phyloP scores from a whole-genome alignment of 2,888 invertebrate species.

The Sphecodes monilicornis region DNA sequence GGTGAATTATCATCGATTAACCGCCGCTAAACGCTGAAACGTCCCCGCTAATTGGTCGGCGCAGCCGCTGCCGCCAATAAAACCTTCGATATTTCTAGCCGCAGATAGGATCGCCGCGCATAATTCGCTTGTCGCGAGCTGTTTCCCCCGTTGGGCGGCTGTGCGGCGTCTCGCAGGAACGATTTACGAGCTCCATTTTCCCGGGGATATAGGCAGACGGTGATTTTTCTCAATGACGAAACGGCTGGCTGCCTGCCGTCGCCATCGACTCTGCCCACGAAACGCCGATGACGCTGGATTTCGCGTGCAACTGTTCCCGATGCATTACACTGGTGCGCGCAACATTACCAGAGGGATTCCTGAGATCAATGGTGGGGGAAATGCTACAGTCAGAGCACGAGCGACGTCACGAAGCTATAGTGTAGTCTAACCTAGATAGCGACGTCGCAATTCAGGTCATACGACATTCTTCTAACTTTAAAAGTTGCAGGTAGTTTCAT shows the following conservation, averaged over 20 bases:
- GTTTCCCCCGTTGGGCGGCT: not conserved
- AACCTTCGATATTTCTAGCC: slow-evolving; percentile 26
- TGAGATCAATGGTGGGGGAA: not conserved
- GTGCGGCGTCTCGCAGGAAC: slow-evolving; percentile 20
- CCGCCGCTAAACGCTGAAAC: slow-evolving; percentile 12
- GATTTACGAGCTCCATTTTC: slow-evolving; percentile 41
- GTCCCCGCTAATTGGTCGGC: slow-evolving; percentile 27
- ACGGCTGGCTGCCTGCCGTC: slow-evolving; percentile 3
- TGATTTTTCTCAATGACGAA: slow-evolving; percentile 24
- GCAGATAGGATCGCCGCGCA: slow-evolving; percentile 22
- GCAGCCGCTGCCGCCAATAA: slow-evolving; percentile 25
- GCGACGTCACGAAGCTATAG: not conserved
- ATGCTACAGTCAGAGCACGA: not conserved
- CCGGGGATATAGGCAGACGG: slow-evolving; percentile 16
- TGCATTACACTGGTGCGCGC: too few species aligned
- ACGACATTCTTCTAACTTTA: too few species aligned
- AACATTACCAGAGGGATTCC: not conserved
- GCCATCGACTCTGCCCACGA: not conserved
- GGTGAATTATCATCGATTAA: slow-evolving; percentile 33
- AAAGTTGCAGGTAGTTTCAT: too few species aligned
- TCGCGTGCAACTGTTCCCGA: not conserved
- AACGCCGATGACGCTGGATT: not conserved
- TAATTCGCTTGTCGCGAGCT: slow-evolving; percentile 18
- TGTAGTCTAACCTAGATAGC: not conserved
- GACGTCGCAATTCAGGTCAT: not conserved